Evolutionary conservation across 2,888 invertebrate species (phyloP).

Genomic region (Steinernema hermaphroditum): DNA sequence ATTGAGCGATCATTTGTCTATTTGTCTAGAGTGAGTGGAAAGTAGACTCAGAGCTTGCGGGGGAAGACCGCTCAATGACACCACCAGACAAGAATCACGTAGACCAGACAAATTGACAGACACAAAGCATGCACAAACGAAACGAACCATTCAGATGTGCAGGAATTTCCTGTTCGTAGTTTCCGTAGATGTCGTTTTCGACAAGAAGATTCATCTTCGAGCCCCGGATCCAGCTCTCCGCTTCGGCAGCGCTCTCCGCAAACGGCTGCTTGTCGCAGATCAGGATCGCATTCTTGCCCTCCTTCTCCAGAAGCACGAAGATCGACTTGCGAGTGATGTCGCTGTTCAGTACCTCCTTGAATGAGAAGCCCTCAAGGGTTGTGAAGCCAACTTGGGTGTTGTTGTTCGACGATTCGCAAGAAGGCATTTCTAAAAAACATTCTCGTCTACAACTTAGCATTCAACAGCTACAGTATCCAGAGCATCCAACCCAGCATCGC

Average conservation of each 20-base stretch:
- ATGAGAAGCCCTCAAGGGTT: conserved; percentile 38
- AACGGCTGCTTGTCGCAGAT: conserved; percentile 59
- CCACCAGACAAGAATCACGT: neutral
- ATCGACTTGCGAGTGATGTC: conserved; percentile 55
- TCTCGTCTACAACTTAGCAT: too few species aligned
- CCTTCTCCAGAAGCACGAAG: conserved; percentile 52
- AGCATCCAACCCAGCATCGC: too few species aligned
- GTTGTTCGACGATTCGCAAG: too few species aligned
- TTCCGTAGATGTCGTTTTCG: conserved; percentile 61
- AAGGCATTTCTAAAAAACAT: too few species aligned
- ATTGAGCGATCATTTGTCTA: neutral
- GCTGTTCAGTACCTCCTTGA: conserved; percentile 56
- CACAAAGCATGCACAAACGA: too few species aligned
- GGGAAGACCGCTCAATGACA: too few species aligned
- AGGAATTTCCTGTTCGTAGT: conserved; percentile 46
- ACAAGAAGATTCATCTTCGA: conserved; percentile 48
- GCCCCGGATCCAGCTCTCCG: conserved; percentile 37
- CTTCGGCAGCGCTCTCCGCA: conserved; percentile 44
- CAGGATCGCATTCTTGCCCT: conserved; percentile 53
- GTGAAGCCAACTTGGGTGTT: neutral
- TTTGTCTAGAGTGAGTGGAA: neutral
- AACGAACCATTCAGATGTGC: conserved; percentile 49
- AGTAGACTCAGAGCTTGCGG: too few species aligned
- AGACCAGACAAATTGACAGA: neutral
- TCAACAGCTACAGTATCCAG: too few species aligned